Percentiles rank a stretch among this genome's conserved stretches.
Evolutionary conservation across 37 sponge, comb jelly and placozoan genomes (phyloP).

Genomic region (Cliona cf. orientalis): DNA sequence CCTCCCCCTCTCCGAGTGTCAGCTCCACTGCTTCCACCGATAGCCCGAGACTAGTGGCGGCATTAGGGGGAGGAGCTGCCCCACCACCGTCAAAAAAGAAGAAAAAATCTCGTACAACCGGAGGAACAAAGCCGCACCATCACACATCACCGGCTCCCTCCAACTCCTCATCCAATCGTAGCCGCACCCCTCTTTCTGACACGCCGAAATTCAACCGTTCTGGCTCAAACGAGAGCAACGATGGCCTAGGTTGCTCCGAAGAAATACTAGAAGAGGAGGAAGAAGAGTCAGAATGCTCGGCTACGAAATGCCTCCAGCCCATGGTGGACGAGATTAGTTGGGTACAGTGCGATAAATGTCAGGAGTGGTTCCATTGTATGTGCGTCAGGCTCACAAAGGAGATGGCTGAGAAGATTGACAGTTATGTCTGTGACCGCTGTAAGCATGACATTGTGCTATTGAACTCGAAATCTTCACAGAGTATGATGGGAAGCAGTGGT

Average conservation of each 20-base stretch:
- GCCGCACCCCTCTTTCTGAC: neutral
- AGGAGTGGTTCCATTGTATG: constrained; percentile 90
- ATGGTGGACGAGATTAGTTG: constrained; percentile 78
- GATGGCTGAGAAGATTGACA: constrained; percentile 79
- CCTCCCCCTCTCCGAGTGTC: neutral
- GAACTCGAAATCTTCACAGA: no score
- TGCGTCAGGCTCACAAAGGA: constrained; percentile 84
- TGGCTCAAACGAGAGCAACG: constrained; percentile 6
- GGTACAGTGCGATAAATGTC: constrained; percentile 95
- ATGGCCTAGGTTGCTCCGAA: constrained; percentile 48
- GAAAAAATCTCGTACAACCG: neutral
- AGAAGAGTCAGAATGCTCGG: constrained; percentile 74
- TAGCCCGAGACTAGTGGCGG: no score
- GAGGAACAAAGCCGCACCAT: neutral
- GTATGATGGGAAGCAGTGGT: no score
- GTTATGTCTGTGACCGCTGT: constrained; percentile 72
- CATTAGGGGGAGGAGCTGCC: neutral
- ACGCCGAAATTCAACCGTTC: neutral
- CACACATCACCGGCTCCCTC: constrained; percentile 12
- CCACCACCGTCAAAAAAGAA: neutral
- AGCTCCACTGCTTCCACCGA: neutral
- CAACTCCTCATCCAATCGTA: neutral
- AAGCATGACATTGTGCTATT: neutral
- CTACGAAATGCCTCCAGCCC: constrained; percentile 71
- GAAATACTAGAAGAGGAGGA: constrained; percentile 41